Percentiles rank a stretch among this genome's conserved stretches.
Conservation (phyloP, 2,888 invertebrate genomes). For the Parascotia fuliginaria region DNA sequence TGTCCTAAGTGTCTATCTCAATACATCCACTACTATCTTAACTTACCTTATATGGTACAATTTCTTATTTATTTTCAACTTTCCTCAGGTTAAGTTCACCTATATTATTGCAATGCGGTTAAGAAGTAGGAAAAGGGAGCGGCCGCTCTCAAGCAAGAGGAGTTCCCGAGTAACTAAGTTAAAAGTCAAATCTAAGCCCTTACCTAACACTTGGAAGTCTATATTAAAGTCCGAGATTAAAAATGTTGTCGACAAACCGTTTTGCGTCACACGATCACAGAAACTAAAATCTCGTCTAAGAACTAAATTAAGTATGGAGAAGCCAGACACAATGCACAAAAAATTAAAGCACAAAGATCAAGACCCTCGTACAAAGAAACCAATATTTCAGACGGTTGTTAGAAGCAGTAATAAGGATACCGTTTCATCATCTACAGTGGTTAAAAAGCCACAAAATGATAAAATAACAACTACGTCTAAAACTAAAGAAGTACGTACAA, state of each 20-base stretch:
- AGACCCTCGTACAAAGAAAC: conserved; percentile 66
- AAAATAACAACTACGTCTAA: conserved; percentile 67
- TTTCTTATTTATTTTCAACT: neutral
- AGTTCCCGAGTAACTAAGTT: conserved; percentile 62
- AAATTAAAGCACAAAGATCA: conserved; percentile 68
- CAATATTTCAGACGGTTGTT: conserved; percentile 80
- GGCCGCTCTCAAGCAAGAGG: conserved; percentile 79
- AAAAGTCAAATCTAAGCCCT: conserved; percentile 56
- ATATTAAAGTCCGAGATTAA: conserved; percentile 66
- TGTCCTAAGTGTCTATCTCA: no score
- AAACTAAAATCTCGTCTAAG: conserved; percentile 71
- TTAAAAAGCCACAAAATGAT: conserved; percentile 64
- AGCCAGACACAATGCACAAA: conserved; percentile 61
- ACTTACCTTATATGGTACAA: no score
- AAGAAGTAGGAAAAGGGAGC: conserved; percentile 88
- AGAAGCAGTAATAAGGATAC: conserved; percentile 67
- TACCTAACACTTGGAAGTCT: conserved; percentile 71
- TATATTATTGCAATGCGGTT: conserved; percentile 87
- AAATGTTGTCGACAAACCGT: conserved; percentile 66
- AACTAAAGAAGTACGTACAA: conserved; percentile 68
- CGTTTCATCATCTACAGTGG: conserved; percentile 63
- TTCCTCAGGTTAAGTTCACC: conserved; percentile 63
- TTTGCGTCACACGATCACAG: conserved; percentile 72
- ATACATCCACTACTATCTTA: no score
- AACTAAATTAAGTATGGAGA: conserved; percentile 76